A percentile compares a stretch with the other conserved stretches of the same genome.
Conservation (phyloP, 2,113 vertebrate genomes). For the Pteropus alecto region DNA sequence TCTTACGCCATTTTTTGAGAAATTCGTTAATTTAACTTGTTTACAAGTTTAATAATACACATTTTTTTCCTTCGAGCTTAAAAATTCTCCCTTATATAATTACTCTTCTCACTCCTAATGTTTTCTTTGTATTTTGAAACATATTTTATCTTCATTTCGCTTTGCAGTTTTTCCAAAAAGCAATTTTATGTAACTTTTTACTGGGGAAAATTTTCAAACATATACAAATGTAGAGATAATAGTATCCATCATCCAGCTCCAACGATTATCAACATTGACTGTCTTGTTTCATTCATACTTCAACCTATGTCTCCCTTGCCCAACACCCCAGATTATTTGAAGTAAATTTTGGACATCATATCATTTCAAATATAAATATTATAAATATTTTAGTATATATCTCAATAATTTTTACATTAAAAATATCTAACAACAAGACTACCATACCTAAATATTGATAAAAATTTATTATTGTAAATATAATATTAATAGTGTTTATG, state of each 20-base stretch:
- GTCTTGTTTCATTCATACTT: background rate
- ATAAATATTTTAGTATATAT: background rate
- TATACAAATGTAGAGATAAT: background rate
- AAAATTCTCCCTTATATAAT: background rate
- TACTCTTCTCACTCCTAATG: background rate
- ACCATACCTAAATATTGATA: background rate
- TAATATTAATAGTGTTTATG: background rate
- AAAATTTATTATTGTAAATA: background rate
- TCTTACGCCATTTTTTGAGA: background rate
- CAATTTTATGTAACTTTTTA: background rate
- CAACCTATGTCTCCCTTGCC: background rate
- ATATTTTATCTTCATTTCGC: background rate
- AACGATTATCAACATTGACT: background rate
- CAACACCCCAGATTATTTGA: background rate
- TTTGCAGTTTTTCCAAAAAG: background rate
- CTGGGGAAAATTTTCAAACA: background rate
- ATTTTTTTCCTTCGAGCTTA: background rate
- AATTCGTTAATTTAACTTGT: background rate
- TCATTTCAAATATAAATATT: background rate
- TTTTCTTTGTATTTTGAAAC: conserved; percentile 19
- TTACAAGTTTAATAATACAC: background rate
- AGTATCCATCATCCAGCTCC: background rate
- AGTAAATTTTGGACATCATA: background rate
- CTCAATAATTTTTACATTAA: background rate
- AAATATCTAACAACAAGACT: background rate